Conservation (phyloP, 2,888 invertebrate genomes). For the Phoronis australis region DNA sequence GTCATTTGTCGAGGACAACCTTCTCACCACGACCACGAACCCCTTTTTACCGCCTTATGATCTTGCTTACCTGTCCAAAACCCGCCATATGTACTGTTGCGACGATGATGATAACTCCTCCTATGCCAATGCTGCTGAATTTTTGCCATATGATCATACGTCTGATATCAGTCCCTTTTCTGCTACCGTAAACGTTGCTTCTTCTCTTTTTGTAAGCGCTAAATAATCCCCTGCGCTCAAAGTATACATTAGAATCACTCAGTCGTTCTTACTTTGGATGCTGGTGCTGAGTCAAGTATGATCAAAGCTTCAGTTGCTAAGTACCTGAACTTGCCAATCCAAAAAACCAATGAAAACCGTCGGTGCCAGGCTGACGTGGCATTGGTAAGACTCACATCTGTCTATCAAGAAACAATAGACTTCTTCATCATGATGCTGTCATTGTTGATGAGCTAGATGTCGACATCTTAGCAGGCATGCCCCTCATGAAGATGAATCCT, state of each 20-base stretch:
- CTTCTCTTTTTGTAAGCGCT: conserved; percentile 13
- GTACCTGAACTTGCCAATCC: too few relatives aligned
- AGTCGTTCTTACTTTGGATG: conserved; percentile 15
- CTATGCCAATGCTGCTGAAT: too few relatives aligned
- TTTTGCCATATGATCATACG: background rate
- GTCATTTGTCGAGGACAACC: too few relatives aligned
- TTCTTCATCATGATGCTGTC: conserved; percentile 8
- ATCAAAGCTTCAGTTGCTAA: too few relatives aligned
- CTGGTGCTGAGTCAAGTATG: conserved; percentile 15
- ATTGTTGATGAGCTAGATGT: conserved; percentile 17
- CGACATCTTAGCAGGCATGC: conserved; percentile 17
- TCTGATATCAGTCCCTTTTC: too few relatives aligned
- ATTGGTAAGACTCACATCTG: conserved; percentile 2
- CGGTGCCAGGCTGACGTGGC: conserved; percentile 10
- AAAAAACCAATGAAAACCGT: too few relatives aligned
- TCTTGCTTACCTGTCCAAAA: too few relatives aligned
- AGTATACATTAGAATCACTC: conserved; percentile 13
- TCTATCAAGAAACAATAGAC: background rate
- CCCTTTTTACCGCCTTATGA: too few relatives aligned
- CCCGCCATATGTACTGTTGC: too few relatives aligned
- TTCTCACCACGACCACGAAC: too few relatives aligned
- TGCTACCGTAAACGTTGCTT: too few relatives aligned
- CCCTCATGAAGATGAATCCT: conserved; percentile 19
- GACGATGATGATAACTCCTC: too few relatives aligned
- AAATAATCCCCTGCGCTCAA: conserved; percentile 15